phyloP scores from a whole-genome alignment of 2,113 vertebrate genomes.

The Zingel zingel region DNA sequence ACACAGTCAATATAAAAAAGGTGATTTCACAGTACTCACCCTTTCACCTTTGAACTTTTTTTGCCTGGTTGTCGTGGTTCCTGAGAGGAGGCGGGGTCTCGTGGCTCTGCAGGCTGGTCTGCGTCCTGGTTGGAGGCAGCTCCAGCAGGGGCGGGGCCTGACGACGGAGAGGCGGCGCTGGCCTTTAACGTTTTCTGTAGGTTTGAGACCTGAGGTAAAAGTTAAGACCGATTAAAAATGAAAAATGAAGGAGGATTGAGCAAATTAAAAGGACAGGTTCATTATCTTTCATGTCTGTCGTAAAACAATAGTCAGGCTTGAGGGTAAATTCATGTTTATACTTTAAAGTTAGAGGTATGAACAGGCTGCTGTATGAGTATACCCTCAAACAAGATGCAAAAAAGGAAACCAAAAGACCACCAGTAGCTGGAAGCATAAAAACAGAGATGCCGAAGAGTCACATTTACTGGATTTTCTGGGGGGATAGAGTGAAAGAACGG shows the following conservation, averaged over 20 bases:
- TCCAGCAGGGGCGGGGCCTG: conserved; percentile 88
- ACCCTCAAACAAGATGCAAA: conserved; percentile 5
- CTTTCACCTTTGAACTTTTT: conserved; percentile 98
- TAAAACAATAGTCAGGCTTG: neutral
- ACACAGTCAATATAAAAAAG: neutral
- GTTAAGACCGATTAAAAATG: neutral
- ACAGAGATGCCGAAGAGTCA: conserved; percentile 16
- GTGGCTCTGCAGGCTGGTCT: conserved; percentile 85
- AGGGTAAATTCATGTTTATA: neutral
- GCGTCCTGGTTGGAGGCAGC: conserved; percentile 90
- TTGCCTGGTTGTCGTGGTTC: conserved; percentile 95
- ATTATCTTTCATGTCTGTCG: neutral
- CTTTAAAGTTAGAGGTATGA: conserved; percentile 1
- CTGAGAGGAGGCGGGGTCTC: conserved; percentile 92
- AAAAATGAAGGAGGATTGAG: neutral
- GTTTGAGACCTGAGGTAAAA: conserved; percentile 90
- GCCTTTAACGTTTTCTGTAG: conserved; percentile 98
- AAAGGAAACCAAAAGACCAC: conserved; percentile 52
- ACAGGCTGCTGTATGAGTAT: neutral
- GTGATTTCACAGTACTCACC: conserved; percentile 83
- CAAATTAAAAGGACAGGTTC: neutral
- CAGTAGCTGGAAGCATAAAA: conserved; percentile 31
- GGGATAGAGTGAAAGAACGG: neutral
- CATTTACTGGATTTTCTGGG: conserved; percentile 32
- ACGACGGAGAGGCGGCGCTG: conserved; percentile 87